These are phyloP conservation scores for Brachionus asplanchnoidis DNA, from an alignment of 1,140 invertebrate genomes.

Conservation along the genomic window DNA sequence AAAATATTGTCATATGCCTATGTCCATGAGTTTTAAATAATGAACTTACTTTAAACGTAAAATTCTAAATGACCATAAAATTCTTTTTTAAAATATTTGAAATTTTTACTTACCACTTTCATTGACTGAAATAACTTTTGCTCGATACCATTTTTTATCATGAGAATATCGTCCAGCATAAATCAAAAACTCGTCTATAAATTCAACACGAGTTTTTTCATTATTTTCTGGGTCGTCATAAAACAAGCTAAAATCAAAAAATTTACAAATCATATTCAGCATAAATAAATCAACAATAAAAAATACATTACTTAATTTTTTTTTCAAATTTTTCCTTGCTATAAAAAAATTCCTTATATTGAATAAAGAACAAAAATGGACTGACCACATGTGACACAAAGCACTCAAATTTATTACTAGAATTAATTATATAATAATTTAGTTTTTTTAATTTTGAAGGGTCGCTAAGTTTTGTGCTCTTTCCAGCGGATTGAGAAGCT, in stretches of 20 bases:
- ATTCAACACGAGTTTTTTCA: background rate
- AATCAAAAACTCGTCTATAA: background rate
- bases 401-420: background rate
- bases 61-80: no score
- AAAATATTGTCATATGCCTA: no score
- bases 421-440: background rate
- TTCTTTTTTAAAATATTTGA: background rate
- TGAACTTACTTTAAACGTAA: no score
- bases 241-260: background rate
- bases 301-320: conserved; percentile 1
- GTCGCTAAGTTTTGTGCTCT: background rate
- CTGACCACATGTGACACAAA: conserved; percentile 7
- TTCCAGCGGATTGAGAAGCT: background rate
- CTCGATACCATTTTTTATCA: conserved; percentile 15
- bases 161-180: background rate
- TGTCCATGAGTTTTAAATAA: no score
- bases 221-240: background rate
- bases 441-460: background rate
- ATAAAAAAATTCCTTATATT: background rate
- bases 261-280: background rate
- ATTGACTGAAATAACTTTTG: background rate
- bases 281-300: background rate
- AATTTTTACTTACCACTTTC: background rate
- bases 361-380: conserved; percentile 1
- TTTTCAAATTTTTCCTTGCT: background rate